phyloP scores from a whole-genome alignment of 2,888 invertebrate genomes.

The Acleris laterana region DNA sequence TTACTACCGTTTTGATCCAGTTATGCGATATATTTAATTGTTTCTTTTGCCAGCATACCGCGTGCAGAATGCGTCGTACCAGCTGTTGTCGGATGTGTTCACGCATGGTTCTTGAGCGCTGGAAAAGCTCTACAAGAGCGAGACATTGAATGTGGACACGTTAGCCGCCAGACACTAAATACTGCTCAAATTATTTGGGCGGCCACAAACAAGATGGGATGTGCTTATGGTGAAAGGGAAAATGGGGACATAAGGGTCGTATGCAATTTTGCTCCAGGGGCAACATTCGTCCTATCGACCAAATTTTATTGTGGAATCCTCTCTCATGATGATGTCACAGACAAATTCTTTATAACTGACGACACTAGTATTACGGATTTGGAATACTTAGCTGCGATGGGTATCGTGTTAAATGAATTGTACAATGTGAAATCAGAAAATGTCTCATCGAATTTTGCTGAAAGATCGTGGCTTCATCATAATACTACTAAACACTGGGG shows the following conservation, averaged over 20 bases:
- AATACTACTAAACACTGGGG: constrained; percentile 46
- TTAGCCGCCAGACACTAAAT: constrained; percentile 56
- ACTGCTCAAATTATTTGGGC: constrained; percentile 74
- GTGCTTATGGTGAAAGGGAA: constrained; percentile 59
- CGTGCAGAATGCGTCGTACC: constrained; percentile 65
- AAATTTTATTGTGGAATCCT: constrained; percentile 69
- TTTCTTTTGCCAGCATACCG: constrained; percentile 59
- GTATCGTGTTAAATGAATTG: constrained; percentile 46
- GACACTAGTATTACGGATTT: constrained; percentile 45
- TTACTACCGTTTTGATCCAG: too few relatives aligned
- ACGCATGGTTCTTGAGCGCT: constrained; percentile 70
- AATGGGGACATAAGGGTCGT: constrained; percentile 67
- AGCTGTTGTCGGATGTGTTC: constrained; percentile 69
- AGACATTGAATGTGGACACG: constrained; percentile 68
- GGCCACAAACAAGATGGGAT: constrained; percentile 70
- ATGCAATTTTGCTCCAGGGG: constrained; percentile 74
- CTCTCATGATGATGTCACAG: constrained; percentile 49
- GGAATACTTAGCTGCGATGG: constrained; percentile 50
- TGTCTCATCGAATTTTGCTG: background rate
- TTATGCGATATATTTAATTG: too few relatives aligned
- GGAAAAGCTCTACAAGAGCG: constrained; percentile 52
- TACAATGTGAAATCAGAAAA: constrained; percentile 2
- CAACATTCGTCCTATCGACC: constrained; percentile 61
- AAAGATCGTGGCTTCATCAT: background rate
- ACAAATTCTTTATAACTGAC: constrained; percentile 20